phyloP scores from a whole-genome alignment of 35 echinoderm and acorn worm species.

The Ophioderma brevispina region DNA sequence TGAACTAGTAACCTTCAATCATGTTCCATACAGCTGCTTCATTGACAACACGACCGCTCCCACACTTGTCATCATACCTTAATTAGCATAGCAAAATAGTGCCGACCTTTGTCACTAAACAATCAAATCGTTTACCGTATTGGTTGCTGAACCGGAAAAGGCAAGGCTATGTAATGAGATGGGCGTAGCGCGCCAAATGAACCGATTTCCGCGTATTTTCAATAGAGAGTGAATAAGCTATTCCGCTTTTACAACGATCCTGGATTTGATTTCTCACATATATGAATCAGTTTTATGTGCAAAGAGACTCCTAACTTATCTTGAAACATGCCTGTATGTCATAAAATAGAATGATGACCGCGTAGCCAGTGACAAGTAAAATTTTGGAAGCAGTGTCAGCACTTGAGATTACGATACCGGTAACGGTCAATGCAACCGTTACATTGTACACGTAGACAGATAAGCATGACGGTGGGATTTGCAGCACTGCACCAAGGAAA shows the following conservation, averaged over 20 bases:
- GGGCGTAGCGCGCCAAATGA: not conserved
- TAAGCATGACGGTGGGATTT: no score
- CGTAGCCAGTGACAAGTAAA: not conserved
- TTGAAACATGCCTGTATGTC: not conserved
- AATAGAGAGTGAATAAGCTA: not conserved
- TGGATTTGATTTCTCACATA: not conserved
- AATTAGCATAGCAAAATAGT: no score
- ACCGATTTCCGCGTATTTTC: not conserved
- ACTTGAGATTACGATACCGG: no score
- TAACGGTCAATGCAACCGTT: no score
- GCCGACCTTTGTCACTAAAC: not conserved
- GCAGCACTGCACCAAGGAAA: no score
- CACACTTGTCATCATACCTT: no score
- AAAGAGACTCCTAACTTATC: not conserved
- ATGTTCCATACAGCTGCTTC: no score
- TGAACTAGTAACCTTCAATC: no score
- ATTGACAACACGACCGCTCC: no score
- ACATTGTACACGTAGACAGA: no score
- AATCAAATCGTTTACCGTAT: not conserved
- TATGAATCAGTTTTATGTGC: not conserved
- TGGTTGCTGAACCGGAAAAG: constrained; percentile 4
- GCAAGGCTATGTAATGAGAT: constrained; percentile 4
- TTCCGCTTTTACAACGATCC: not conserved
- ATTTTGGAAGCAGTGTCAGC: no score
- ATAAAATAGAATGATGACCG: not conserved